Base-by-base conservation (phyloP, 1,140 invertebrate genomes). In the Drosophila murphyi region DNA sequence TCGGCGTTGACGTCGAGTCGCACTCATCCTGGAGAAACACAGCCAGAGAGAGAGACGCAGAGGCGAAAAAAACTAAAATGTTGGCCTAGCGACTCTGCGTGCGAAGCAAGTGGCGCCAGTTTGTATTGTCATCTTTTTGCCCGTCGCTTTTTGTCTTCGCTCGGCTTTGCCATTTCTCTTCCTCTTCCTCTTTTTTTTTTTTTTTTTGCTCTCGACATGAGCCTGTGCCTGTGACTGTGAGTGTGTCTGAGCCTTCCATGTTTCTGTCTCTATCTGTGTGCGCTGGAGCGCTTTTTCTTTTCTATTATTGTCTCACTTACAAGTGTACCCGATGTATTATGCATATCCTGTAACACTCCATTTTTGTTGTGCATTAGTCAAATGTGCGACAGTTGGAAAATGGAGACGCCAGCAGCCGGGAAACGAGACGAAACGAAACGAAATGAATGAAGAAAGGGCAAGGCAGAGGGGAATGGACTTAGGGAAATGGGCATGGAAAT, bases 261-360 rank as follows among this genome's bases (percentile, higher is more conserved):
- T 45, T 31, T 50, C 41, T 61, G 43, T 64, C 54, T 64, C 74
- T 65, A 32, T 63, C 56, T 75, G 74, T 69, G 70, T 68, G 68
- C 64, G 47, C 54, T 65, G 71, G 59, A 80, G 73, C 77, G 72
- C 80, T 90, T 72, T 90, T 90, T 90, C 77, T 85, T 85, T 89
- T 89, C 86, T 89, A 89, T 89, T 90, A 89, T 89, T 89, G 85
- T 90, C 85, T 89, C 85, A 90, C 85, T 89, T 89, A 85, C 86
- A 89, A 89, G 85, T 89, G 85, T 89, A 89, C 78, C 85, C 81
- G 81, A 90, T 89, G 85, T 89, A 90, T 89, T 89, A 89, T 89
- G 85, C 85, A 89, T 89, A 89, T 89, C 85, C 86, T 89, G 85
- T 89, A 89, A 90, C 85, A 89, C 85, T 89, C 86, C 85, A 89